Conservation (phyloP, 1,140 invertebrate species). For the Heterodera carotae region DNA sequence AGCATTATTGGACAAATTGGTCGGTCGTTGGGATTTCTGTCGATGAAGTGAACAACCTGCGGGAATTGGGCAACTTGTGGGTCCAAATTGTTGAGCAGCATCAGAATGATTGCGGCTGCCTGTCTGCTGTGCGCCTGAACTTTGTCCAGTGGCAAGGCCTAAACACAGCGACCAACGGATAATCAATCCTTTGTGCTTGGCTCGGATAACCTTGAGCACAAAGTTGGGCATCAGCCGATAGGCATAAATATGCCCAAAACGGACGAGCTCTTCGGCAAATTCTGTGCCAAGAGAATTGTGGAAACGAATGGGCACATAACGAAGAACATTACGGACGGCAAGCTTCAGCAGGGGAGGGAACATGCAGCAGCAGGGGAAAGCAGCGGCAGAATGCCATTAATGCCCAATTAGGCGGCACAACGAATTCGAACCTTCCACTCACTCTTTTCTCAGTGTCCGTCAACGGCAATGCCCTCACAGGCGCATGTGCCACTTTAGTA, state of each 20-base stretch:
- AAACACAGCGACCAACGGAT: constrained; percentile 42
- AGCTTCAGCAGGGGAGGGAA: constrained; percentile 62
- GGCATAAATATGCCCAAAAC: constrained; percentile 76
- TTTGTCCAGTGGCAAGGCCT: constrained; percentile 72
- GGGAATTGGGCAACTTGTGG: constrained; percentile 71
- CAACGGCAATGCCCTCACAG: constrained; percentile 52
- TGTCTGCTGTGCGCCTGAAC: constrained; percentile 70
- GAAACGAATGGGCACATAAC: constrained; percentile 71
- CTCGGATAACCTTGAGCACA: constrained; percentile 68
- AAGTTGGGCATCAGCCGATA: constrained; percentile 71
- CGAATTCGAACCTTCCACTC: constrained; percentile 1
- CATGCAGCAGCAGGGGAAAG: too few species aligned
- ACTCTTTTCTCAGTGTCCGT: constrained; percentile 52
- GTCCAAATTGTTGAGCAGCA: constrained; percentile 60
- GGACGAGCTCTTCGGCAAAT: constrained; percentile 71
- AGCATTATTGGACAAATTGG: too few species aligned
- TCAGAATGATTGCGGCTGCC: constrained; percentile 70
- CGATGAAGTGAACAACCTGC: too few species aligned
- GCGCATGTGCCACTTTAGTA: constrained; percentile 47
- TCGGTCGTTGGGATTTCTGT: too few species aligned
- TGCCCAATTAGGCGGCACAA: too few species aligned
- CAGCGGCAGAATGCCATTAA: too few species aligned
- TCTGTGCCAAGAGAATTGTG: constrained; percentile 70
- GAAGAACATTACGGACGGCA: constrained; percentile 72
- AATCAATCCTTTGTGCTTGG: neutral